phyloP scores from a whole-genome alignment of 2,113 vertebrate genomes.

The Theropithecus gelada region DNA sequence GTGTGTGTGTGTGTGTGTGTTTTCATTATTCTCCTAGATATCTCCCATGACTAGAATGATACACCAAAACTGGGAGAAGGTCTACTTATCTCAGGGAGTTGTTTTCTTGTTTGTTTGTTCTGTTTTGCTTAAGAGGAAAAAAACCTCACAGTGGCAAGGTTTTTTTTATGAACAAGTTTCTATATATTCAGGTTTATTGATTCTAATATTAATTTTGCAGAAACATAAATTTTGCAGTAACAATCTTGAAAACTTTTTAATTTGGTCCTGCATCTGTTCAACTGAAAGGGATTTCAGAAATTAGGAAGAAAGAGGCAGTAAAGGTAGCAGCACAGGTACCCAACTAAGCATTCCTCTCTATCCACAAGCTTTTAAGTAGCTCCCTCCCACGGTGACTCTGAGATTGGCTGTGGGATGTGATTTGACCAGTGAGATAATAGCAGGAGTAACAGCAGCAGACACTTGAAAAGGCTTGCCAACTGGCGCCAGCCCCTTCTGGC shows the following conservation, averaged over 20 bases:
- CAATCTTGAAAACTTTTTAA: not conserved
- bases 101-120: not conserved
- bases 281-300: not conserved
- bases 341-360: not conserved
- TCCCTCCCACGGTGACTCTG: not conserved
- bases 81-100: slow-evolving; percentile 1
- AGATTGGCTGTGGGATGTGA: not conserved
- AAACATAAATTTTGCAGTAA: not conserved
- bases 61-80: not conserved
- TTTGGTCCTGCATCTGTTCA: not conserved
- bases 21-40: slow-evolving; percentile 36
- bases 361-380: not conserved
- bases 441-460: not conserved
- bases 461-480: not conserved
- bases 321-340: not conserved
- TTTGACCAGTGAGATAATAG: not conserved
- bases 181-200: not conserved
- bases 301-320: not conserved
- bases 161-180: slow-evolving; percentile 1
- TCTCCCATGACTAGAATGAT: not conserved
- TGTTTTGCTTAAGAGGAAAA: not conserved
- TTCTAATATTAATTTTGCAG: not conserved
- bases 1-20: not conserved
- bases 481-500: not conserved
- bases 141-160: not conserved